Evolutionary conservation across 2,797 vertebrate genomes (phyloP).

Genomic region (Oreochromis grahami): DNA sequence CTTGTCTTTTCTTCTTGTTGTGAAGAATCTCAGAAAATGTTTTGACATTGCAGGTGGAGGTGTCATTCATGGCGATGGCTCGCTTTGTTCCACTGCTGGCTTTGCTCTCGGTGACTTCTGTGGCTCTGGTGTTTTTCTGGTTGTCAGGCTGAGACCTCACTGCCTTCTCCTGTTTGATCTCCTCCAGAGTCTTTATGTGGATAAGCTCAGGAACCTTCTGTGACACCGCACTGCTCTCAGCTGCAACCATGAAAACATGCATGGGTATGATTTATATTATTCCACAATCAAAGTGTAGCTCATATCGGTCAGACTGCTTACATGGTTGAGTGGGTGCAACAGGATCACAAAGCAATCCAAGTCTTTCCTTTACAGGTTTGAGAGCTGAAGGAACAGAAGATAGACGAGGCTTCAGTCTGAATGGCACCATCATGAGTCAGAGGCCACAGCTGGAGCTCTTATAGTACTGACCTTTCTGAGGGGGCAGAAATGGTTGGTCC

Average conservation of each 20-base stretch:
- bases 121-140: slow-evolving; percentile 7
- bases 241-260: neutral
- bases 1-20: slow-evolving; percentile 78
- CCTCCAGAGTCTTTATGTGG: slow-evolving; percentile 89
- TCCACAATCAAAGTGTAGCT: neutral
- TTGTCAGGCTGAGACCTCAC: slow-evolving; percentile 58
- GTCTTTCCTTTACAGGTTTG: slow-evolving; percentile 82
- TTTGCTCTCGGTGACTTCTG: slow-evolving; percentile 15
- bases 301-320: slow-evolving; percentile 23
- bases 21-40: slow-evolving; percentile 78
- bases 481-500: slow-evolving; percentile 30
- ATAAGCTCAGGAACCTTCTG: slow-evolving; percentile 73
- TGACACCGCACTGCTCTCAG: slow-evolving; percentile 14
- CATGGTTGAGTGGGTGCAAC: slow-evolving; percentile 56
- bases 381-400: slow-evolving; percentile 57
- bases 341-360: slow-evolving; percentile 70
- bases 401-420: neutral
- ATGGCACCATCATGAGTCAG: neutral
- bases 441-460: neutral
- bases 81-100: slow-evolving; percentile 37
- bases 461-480: slow-evolving; percentile 75
- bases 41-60: slow-evolving; percentile 57
- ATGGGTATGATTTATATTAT: neutral
- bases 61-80: slow-evolving; percentile 26
- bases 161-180: slow-evolving; percentile 88